phyloP scores from a whole-genome alignment of 2,113 vertebrate genomes.

The Buteo buteo region DNA sequence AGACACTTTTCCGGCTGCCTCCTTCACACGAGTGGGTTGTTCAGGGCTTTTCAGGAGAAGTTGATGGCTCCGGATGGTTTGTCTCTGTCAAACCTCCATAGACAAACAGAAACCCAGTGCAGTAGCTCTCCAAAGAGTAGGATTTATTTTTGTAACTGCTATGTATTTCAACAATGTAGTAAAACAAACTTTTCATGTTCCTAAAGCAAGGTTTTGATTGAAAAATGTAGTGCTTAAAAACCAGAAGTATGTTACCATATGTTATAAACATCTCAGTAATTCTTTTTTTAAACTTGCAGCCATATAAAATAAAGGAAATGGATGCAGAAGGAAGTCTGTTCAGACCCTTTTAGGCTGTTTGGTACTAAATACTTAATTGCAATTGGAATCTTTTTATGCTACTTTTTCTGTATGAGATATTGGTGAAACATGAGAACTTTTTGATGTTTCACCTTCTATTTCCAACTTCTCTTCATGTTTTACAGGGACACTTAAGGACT shows the following conservation, averaged over 20 bases:
- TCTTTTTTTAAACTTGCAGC: slow-evolving; percentile 21
- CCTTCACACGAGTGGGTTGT: not conserved
- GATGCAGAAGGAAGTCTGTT: not conserved
- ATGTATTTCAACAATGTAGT: not conserved
- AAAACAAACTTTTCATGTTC: slow-evolving; percentile 9
- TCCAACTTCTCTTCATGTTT: not conserved
- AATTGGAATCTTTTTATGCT: not conserved
- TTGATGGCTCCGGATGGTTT: not conserved
- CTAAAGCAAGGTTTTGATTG: slow-evolving; percentile 6
- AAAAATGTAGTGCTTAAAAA: slow-evolving; percentile 36
- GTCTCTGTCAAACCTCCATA: not conserved
- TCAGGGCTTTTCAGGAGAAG: not conserved
- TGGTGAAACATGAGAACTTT: not conserved
- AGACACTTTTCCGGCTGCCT: not conserved
- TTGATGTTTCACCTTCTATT: not conserved
- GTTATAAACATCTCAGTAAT: slow-evolving; percentile 46
- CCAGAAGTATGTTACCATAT: slow-evolving; percentile 11
- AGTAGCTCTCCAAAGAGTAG: not conserved
- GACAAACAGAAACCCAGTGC: not conserved
- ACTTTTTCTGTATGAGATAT: not conserved
- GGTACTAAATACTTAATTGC: not conserved
- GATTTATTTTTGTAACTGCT: slow-evolving; percentile 1
- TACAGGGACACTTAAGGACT: not conserved
- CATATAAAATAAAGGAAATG: slow-evolving; percentile 7
- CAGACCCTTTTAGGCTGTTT: not conserved